Evolutionary conservation across 2,113 vertebrate species (phyloP).

Genomic region (Apistogramma diplotaenia): DNA sequence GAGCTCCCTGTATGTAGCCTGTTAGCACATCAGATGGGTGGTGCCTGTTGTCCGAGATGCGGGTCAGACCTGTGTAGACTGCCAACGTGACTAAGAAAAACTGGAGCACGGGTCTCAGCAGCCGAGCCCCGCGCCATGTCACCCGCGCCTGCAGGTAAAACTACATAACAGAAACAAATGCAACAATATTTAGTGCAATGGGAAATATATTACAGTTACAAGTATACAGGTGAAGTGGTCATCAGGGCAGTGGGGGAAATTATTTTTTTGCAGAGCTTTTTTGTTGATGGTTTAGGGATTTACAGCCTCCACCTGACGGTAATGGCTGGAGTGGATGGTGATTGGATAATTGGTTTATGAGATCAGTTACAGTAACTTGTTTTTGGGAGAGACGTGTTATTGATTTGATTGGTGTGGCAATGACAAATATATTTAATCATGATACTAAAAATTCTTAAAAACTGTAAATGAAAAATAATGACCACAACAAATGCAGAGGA

Average conservation of each 20-base stretch:
- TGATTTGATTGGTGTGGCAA: not conserved
- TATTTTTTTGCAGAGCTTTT: not conserved
- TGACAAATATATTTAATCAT: not conserved
- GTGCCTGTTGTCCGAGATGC: conserved; percentile 79
- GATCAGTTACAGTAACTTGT: not conserved
- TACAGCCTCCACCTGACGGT: not conserved
- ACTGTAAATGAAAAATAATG: not conserved
- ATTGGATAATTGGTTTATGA: not conserved
- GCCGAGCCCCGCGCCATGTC: conserved; percentile 74
- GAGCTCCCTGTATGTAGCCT: conserved; percentile 78
- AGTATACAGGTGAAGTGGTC: not conserved
- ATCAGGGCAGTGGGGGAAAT: not conserved
- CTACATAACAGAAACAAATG: conserved; percentile 43
- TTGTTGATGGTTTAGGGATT: not conserved
- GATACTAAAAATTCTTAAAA: not conserved
- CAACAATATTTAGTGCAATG: not conserved
- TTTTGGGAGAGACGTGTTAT: not conserved
- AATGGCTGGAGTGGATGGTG: not conserved
- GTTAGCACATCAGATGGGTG: conserved; percentile 76
- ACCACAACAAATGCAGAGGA: not conserved
- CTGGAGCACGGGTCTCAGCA: conserved; percentile 76
- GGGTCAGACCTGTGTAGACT: conserved; percentile 78
- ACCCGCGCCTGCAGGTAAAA: conserved; percentile 80
- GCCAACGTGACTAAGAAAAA: conserved; percentile 78
- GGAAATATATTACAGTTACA: not conserved